These are phyloP conservation scores for Macropus fuliginosus DNA, from an alignment of 2,797 vertebrate species.

Conservation along the genomic window DNA sequence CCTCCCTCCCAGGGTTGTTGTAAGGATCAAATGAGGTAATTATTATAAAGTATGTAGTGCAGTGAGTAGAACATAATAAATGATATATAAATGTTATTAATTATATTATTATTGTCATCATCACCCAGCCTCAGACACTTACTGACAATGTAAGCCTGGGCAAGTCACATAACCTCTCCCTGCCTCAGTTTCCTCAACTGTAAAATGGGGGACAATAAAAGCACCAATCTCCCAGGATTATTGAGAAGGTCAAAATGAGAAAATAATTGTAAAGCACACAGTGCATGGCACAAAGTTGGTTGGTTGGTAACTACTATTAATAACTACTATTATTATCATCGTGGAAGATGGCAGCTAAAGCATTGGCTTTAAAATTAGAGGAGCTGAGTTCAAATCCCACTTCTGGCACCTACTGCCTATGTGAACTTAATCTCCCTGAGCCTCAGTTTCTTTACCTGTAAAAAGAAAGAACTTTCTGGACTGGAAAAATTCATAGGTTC, in stretches of 20 bases:
- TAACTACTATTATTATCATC: background rate
- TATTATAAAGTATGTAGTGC: background rate
- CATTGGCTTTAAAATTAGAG: background rate
- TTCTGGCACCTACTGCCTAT: no score
- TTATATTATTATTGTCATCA: no score
- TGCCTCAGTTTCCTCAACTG: background rate
- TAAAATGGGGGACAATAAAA: background rate
- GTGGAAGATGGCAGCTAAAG: background rate
- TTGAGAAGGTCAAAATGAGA: background rate
- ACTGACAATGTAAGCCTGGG: no score
- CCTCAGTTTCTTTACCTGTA: no score
- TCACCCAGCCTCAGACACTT: background rate
- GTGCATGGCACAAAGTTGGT: background rate
- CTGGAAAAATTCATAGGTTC: no score
- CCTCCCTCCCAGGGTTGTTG: background rate
- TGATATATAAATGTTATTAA: background rate
- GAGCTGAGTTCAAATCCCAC: no score
- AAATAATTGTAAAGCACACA: background rate
- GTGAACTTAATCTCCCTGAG: no score
- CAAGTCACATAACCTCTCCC: background rate
- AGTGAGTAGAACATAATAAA: background rate
- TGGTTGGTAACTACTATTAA: no score
- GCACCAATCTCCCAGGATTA: background rate
- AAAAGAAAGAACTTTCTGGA: no score
- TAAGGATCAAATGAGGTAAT: background rate